phyloP scores from a whole-genome alignment of 1,140 invertebrate species.

The Drosophila parvula region DNA sequence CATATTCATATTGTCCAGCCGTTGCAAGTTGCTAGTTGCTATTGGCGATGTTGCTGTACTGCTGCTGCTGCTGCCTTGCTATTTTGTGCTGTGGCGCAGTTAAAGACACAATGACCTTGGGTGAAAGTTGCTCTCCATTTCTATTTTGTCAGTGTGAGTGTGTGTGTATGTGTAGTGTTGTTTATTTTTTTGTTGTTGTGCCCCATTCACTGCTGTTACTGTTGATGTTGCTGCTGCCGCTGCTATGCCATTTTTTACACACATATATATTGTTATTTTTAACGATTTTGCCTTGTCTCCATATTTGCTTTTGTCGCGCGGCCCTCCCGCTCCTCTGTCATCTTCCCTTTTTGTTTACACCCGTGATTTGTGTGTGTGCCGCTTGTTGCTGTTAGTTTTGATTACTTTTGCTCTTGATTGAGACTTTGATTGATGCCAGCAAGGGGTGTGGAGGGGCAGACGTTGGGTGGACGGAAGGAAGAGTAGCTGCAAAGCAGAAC shows the following conservation, averaged over 20 bases:
- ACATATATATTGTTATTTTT: conserved; percentile 68
- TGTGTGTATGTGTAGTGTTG: conserved; percentile 41
- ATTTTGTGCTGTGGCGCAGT: conserved; percentile 63
- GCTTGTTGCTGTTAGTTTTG: conserved; percentile 57
- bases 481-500: conserved; percentile 60
- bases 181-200: conserved; percentile 42
- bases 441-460: not conserved
- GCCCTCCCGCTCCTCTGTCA: conserved; percentile 1
- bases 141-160: conserved; percentile 69
- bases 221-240: conserved; percentile 28
- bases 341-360: conserved; percentile 55
- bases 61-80: conserved; percentile 43
- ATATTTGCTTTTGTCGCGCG: conserved; percentile 35
- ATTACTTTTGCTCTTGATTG: conserved; percentile 78
- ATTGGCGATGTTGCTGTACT: conserved; percentile 29
- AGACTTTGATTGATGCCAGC: conserved; percentile 56
- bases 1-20: conserved; percentile 54
- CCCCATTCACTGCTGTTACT: conserved; percentile 37
- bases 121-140: conserved; percentile 83
- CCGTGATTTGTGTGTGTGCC: conserved; percentile 41
- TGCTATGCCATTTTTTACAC: conserved; percentile 49
- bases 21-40: conserved; percentile 40
- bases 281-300: conserved; percentile 62
- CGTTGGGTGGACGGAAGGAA: conserved; percentile 4
- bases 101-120: conserved; percentile 83